Evolutionary conservation across 1,140 invertebrate species (phyloP).

Genomic region (Catajapyx aquilonaris): DNA sequence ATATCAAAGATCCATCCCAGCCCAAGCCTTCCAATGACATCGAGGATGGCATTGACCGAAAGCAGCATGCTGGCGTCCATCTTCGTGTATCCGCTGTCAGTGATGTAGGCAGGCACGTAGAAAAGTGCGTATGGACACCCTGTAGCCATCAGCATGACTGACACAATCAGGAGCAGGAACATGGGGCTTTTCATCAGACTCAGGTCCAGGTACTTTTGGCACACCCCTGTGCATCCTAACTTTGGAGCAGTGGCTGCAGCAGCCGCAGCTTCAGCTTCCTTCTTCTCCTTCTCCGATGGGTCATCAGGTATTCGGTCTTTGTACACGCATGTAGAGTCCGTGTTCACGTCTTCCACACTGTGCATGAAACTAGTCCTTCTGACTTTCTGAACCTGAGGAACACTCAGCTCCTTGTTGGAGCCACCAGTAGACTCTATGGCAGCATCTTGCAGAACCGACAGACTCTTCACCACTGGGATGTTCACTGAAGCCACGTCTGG

Average conservation of each 20-base stretch:
- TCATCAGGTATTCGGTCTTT: constrained; percentile 27
- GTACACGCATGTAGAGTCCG: constrained; percentile 48
- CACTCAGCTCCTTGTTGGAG: too few species aligned
- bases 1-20: constrained; percentile 47
- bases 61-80: constrained; percentile 44
- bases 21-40: constrained; percentile 41
- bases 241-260: neutral
- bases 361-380: constrained; percentile 42
- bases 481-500: neutral
- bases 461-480: too few species aligned
- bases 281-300: neutral
- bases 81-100: constrained; percentile 37
- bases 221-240: too few species aligned
- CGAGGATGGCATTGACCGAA: constrained; percentile 44
- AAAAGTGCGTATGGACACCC: constrained; percentile 53
- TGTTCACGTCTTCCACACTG: constrained; percentile 47
- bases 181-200: constrained; percentile 38
- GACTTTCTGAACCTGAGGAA: too few species aligned
- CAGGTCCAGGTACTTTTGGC: constrained; percentile 34
- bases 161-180: constrained; percentile 46
- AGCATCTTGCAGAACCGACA: too few species aligned
- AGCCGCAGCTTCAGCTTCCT: neutral
- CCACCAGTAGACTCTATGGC: too few species aligned
- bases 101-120: constrained; percentile 46
- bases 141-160: constrained; percentile 48